A percentile compares a stretch with the other conserved stretches of the same genome.
These are phyloP conservation scores for Drosophila setosimentum DNA, from an alignment of 2,888 invertebrate genomes.

Conservation along the genomic window DNA sequence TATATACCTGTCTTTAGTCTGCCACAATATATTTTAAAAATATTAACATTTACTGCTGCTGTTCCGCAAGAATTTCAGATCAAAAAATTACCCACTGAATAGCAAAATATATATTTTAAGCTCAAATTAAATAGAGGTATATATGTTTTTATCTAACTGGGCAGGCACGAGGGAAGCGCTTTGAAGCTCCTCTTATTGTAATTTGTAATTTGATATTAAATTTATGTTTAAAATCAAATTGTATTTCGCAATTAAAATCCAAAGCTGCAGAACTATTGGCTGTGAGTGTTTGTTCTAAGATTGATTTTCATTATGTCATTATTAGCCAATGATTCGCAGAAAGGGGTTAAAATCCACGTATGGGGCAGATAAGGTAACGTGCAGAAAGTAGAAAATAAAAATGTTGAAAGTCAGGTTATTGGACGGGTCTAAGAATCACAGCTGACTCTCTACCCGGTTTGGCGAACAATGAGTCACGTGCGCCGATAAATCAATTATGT, in stretches of 20 bases:
- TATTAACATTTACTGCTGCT: background rate
- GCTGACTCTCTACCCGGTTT: background rate
- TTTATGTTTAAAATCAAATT: background rate
- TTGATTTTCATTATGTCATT: constrained; percentile 22
- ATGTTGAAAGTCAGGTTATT: background rate
- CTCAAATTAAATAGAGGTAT: background rate
- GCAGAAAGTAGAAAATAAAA: background rate
- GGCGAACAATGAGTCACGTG: constrained; percentile 42
- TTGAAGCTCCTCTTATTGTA: background rate
- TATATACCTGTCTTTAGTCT: background rate
- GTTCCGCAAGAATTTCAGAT: background rate
- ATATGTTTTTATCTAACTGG: background rate
- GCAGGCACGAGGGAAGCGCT: background rate
- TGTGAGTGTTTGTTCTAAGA: background rate
- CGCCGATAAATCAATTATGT: constrained; percentile 38
- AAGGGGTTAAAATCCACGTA: constrained; percentile 39
- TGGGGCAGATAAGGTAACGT: constrained; percentile 25
- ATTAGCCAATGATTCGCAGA: constrained; percentile 14
- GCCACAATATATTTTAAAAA: background rate
- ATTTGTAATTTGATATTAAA: background rate
- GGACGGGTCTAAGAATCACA: constrained; percentile 20
- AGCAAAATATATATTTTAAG: background rate
- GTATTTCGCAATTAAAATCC: background rate
- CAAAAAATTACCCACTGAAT: background rate
- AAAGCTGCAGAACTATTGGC: background rate